These are phyloP conservation scores for Anguilla marmorata DNA, from an alignment of 2,797 vertebrate species.

Conservation along the genomic window DNA sequence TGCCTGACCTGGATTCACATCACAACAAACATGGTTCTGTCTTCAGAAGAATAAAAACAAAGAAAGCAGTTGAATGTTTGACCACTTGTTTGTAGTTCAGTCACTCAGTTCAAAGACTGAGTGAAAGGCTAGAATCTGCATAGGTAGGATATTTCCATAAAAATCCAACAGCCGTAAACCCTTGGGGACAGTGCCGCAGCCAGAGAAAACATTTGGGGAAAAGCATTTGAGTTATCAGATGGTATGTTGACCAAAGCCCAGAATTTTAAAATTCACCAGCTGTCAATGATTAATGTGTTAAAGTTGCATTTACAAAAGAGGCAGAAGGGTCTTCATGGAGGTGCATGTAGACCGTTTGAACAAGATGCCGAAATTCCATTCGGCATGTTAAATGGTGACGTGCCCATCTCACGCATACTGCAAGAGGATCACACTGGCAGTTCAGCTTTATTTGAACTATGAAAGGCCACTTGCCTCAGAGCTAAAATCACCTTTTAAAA, in stretches of 20 bases:
- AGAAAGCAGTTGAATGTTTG: background rate
- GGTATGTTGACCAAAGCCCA: background rate
- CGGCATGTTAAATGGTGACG: background rate
- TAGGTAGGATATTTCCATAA: background rate
- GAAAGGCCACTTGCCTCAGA: background rate
- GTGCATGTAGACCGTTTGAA: background rate
- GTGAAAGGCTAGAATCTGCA: background rate
- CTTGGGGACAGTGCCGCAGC: background rate
- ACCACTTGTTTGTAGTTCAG: background rate
- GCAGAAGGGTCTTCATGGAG: background rate
- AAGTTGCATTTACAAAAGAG: background rate
- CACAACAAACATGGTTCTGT: background rate
- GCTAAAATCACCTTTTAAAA: background rate
- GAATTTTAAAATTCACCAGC: background rate
- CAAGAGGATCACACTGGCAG: background rate
- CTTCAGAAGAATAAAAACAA: constrained; percentile 1
- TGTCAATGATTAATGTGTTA: background rate
- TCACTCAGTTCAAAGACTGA: background rate
- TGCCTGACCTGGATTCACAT: constrained; percentile 15
- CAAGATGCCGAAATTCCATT: background rate
- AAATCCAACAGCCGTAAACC: background rate
- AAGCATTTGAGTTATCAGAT: background rate
- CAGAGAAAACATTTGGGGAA: background rate
- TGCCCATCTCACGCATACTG: background rate
- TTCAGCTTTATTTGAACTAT: background rate